Evolutionary conservation across 2,113 vertebrate species (phyloP), one percentile per base, ranked within the genome.

Genomic region (Oceanites oceanicus): DNA sequence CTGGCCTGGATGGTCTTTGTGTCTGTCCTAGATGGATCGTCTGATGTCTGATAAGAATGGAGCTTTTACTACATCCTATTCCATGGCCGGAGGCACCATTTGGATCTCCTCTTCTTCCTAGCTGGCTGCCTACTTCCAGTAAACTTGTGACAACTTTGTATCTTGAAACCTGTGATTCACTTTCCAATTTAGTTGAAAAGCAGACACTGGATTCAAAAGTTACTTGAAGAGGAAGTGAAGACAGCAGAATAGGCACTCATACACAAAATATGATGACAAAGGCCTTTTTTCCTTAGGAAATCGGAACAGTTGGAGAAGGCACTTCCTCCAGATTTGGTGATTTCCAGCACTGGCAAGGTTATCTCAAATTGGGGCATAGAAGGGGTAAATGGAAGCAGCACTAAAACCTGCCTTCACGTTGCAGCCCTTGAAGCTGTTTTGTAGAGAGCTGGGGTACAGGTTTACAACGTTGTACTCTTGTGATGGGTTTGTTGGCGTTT

Each of bases 181-280:
- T 92, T 74, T 67, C 55, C 71, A 47, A 63, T 49, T 15, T 21
- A 56, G 52, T 22, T 91, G 84, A 67, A 85, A 78, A 78, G 59
- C 80, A 65, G 59, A 45, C 26, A 15, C 47, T 78, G 73, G 44
- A 40, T 81, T 84, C 30, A 59, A 21, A 81, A 47, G 36, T 59
- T 81, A 67, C 58, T 81, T 4, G 1, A 89, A 78, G 84, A 78
- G 80, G 96, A 97, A 97, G 52, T 68, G 70, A 94, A 91, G 70
- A 81, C 27, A 92, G 95, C 13, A 4, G 59, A 91, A 91, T 25
- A 87, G 59, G 59, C 80, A 52, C 50, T 80, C 8, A 17, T 22
- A 32, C 42, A 63, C 56, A 26, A 87, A 85, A 92, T 52, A 44
- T 34, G 56, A 75, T 94, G 86, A 94, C 70, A 85, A 58, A 78